Evolutionary conservation across 2,888 invertebrate species (phyloP).

Genomic region (Xestia rhomboidea): DNA sequence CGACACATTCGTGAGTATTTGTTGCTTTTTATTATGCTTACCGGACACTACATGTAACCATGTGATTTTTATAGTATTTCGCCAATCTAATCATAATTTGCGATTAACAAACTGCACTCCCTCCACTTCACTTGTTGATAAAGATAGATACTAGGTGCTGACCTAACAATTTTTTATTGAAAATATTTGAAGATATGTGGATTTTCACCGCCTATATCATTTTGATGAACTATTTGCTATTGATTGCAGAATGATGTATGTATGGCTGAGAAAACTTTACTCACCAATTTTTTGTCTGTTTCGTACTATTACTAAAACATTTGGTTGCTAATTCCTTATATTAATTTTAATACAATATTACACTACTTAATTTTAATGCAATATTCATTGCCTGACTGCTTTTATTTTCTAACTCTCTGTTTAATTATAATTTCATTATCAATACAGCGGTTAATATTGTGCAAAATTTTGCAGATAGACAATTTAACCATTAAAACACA

Average conservation of each 20-base stretch:
- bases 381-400: background rate
- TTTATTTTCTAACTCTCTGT: background rate
- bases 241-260: background rate
- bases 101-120: constrained; percentile 21
- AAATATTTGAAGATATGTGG: background rate
- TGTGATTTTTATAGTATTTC: constrained; percentile 17
- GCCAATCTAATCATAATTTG: constrained; percentile 40
- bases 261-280: background rate
- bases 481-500: background rate
- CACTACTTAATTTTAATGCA: background rate
- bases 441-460: background rate
- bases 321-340: background rate
- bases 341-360: background rate
- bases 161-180: background rate
- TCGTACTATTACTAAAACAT: background rate
- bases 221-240: background rate
- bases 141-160: constrained; percentile 8
- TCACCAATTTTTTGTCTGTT: background rate
- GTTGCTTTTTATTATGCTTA: constrained; percentile 1
- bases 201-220: background rate
- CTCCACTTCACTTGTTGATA: background rate
- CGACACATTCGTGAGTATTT: constrained; percentile 82
- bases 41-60: background rate
- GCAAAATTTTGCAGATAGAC: background rate
- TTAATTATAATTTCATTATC: background rate